These are phyloP conservation scores for Amphiduros pacificus DNA, from an alignment of 2,888 invertebrate genomes.

Conservation along the genomic window DNA sequence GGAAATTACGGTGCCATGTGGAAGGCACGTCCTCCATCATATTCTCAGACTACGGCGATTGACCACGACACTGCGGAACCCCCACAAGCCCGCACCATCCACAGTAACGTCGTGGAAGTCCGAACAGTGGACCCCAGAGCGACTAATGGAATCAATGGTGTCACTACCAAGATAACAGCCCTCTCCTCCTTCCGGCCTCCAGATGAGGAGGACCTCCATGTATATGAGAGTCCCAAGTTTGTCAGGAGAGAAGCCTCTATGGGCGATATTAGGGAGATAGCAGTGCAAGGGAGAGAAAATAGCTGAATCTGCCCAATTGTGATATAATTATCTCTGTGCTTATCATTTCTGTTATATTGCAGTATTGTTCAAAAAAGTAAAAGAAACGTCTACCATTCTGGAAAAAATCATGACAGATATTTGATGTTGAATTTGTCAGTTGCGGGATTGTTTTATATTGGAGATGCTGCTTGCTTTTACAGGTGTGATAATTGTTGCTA, in stretches of 20 bases:
- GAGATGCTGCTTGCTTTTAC: too few relatives aligned
- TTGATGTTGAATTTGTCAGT: too few relatives aligned
- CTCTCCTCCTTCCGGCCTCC: conserved; percentile 12
- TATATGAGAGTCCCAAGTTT: conserved; percentile 18
- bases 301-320: too few relatives aligned
- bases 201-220: conserved; percentile 12
- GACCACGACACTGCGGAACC: background rate
- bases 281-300: too few relatives aligned
- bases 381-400: too few relatives aligned
- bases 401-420: too few relatives aligned
- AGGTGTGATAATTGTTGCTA: too few relatives aligned
- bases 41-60: background rate
- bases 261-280: too few relatives aligned
- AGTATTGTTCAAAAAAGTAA: too few relatives aligned
- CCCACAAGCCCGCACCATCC: conserved; percentile 1
- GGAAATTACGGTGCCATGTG: conserved; percentile 16
- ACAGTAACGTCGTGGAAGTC: background rate
- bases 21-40: conserved; percentile 12
- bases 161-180: conserved; percentile 3
- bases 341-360: too few relatives aligned
- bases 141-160: conserved; percentile 1
- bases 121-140: background rate
- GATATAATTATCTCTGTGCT: too few relatives aligned
- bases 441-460: too few relatives aligned
- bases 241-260: conserved; percentile 7